Evolutionary conservation across 2,888 invertebrate genomes (phyloP).

Genomic region (Phaedon cochleariae): DNA sequence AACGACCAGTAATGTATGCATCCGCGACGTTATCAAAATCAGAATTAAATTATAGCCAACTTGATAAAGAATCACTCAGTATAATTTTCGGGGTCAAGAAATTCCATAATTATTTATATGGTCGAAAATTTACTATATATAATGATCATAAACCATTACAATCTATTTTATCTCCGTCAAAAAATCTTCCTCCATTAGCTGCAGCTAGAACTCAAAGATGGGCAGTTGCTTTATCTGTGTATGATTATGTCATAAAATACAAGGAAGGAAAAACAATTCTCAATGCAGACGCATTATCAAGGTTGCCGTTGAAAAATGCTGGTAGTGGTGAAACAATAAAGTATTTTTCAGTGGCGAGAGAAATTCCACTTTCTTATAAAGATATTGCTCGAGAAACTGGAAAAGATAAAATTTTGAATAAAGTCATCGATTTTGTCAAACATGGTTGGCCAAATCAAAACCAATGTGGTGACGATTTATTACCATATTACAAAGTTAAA

Average conservation of each 20-base stretch:
- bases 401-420: neutral
- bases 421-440: neutral
- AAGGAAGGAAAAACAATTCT: neutral
- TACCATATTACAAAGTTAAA: neutral
- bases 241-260: neutral
- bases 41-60: too few relatives aligned
- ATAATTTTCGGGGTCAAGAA: too few relatives aligned
- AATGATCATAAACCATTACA: too few relatives aligned
- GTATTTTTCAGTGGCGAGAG: neutral
- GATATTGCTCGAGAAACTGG: neutral
- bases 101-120: too few relatives aligned
- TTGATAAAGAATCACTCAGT: too few relatives aligned
- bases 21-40: too few relatives aligned
- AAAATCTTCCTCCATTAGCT: too few relatives aligned
- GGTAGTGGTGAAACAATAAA: neutral
- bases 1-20: too few relatives aligned
- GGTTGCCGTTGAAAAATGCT: neutral
- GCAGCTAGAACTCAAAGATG: neutral
- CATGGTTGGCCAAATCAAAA: slow-evolving; percentile 9
- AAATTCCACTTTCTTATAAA: neutral
- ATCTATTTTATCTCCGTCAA: too few relatives aligned
- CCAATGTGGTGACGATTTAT: too few relatives aligned
- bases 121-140: too few relatives aligned
- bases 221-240: neutral
- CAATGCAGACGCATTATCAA: neutral